Percentiles rank a stretch among this genome's conserved stretches.
These are phyloP conservation scores for Mastigias papua DNA, from an alignment of 30 jellyfish, hydroid and myxozoan species.

Conservation along the genomic window DNA sequence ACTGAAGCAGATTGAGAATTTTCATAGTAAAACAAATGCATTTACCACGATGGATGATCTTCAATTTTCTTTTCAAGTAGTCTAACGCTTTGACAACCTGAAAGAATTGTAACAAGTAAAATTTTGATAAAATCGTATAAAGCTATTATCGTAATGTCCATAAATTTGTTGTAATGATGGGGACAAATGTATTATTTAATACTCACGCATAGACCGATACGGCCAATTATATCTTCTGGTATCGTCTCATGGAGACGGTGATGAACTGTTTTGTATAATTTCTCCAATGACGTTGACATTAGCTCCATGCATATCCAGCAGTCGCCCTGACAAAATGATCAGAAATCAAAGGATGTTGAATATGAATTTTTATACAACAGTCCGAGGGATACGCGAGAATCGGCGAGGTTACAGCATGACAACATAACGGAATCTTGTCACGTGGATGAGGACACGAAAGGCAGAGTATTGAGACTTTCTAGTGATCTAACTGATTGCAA, in stretches of 20 bases:
- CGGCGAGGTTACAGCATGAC: no score
- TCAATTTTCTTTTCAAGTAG: conserved; percentile 81
- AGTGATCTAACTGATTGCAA: no score
- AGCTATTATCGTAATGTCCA: no score
- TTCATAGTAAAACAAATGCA: not conserved
- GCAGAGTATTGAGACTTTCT: no score
- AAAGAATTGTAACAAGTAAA: not conserved
- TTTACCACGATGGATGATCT: conserved; percentile 95
- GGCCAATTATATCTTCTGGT: conserved; percentile 94
- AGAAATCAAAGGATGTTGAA: not conserved
- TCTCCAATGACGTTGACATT: conserved; percentile 93
- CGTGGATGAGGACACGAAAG: no score
- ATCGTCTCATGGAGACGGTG: conserved; percentile 69
- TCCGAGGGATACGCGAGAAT: no score
- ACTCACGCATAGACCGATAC: conserved; percentile 92
- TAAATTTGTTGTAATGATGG: no score
- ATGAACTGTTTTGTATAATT: conserved; percentile 88
- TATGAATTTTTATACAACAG: not conserved
- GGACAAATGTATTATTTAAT: not conserved
- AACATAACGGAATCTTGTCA: no score
- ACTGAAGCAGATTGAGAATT: not conserved
- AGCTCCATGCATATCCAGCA: conserved; percentile 99
- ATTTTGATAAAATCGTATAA: no score
- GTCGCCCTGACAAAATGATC: conserved; percentile 78
- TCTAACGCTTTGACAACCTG: conserved; percentile 98